These are phyloP conservation scores for Scolopax bukidnonensis DNA, from an alignment of 2,797 vertebrate species.

Conservation along the genomic window DNA sequence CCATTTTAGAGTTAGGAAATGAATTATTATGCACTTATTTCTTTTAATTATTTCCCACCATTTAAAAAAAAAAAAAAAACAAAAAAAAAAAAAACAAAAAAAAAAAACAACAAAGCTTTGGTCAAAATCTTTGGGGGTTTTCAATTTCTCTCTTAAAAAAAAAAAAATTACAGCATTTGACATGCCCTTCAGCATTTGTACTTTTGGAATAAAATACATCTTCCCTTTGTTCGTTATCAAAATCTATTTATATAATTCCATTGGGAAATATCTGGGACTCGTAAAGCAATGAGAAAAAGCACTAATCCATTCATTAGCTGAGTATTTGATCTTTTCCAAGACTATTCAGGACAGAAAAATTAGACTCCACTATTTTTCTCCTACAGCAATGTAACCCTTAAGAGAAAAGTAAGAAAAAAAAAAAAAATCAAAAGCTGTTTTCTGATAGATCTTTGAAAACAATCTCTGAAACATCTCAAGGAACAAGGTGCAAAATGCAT, in stretches of 20 bases:
- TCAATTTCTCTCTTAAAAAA: neutral
- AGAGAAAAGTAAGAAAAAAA: neutral
- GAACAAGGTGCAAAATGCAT: neutral
- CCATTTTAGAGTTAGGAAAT: neutral
- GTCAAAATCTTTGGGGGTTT: slow-evolving; percentile 24
- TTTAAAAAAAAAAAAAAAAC: neutral
- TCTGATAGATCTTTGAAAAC: neutral
- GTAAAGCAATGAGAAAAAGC: slow-evolving; percentile 14
- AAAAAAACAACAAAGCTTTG: neutral
- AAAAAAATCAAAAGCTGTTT: neutral
- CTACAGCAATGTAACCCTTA: neutral
- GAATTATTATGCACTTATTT: neutral
- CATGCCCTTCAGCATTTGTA: slow-evolving; percentile 39
- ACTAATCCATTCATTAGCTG: slow-evolving; percentile 51
- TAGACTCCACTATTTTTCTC: neutral
- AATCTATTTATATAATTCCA: slow-evolving; percentile 59
- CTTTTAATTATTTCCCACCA: slow-evolving; percentile 34
- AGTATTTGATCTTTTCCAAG: slow-evolving; percentile 55
- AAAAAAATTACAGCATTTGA: neutral
- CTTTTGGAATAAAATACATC: slow-evolving; percentile 33
- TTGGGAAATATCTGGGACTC: slow-evolving; percentile 48
- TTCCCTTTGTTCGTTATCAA: slow-evolving; percentile 43
- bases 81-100: neutral
- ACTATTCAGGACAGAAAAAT: neutral
- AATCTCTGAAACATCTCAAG: neutral